These are phyloP conservation scores for Scartelaos histophorus DNA, from an alignment of 2,113 vertebrate genomes.

Conservation along the genomic window DNA sequence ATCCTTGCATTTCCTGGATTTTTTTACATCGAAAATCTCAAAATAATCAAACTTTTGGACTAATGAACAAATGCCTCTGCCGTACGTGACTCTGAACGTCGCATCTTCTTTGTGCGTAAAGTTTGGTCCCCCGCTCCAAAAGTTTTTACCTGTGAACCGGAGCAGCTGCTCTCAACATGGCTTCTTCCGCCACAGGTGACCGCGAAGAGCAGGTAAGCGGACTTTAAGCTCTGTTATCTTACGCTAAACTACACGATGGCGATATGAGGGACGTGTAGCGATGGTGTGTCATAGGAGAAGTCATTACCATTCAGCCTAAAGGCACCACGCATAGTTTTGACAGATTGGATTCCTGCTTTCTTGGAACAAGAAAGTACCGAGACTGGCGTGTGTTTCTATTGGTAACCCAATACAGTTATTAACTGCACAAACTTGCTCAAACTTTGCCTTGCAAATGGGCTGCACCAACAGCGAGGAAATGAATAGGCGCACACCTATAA, in stretches of 20 bases:
- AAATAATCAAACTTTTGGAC: background rate
- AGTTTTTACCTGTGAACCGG: constrained; percentile 46
- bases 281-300: background rate
- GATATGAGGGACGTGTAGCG: too few relatives aligned
- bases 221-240: background rate
- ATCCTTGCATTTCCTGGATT: background rate
- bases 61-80: background rate
- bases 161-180: constrained; percentile 62
- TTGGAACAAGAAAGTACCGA: background rate
- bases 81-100: background rate
- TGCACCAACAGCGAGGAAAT: background rate
- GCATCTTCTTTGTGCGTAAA: background rate
- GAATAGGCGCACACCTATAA: background rate
- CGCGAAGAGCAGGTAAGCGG: constrained; percentile 56
- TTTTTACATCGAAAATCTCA: background rate
- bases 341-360: background rate
- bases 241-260: background rate
- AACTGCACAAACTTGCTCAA: background rate
- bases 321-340: background rate
- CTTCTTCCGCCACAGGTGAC: constrained; percentile 70
- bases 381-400: background rate
- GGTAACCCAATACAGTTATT: background rate
- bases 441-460: background rate
- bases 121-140: background rate
- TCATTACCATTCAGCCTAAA: background rate